Conservation (phyloP, 2,113 vertebrate genomes). For the Eclectus roratus region DNA sequence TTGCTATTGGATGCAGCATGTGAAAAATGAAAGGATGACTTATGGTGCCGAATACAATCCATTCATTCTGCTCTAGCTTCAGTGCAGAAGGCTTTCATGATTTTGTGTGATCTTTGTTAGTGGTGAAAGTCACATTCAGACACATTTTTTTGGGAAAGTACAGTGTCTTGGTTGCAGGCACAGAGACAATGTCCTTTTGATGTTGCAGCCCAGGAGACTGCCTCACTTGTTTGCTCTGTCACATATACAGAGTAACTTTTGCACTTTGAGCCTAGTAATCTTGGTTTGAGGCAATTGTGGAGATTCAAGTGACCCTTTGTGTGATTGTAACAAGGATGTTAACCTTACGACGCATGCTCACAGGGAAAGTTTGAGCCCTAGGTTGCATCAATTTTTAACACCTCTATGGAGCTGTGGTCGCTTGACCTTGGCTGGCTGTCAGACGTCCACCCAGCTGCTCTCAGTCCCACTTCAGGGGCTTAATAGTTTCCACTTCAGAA, state of each 20-base stretch:
- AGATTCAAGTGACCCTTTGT: not conserved
- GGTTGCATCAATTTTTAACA: not conserved
- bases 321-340: not conserved
- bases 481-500: not conserved
- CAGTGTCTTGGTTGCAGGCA: not conserved
- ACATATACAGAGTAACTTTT: not conserved
- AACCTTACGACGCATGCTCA: not conserved
- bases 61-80: not conserved
- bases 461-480: not conserved
- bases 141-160: not conserved
- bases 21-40: not conserved
- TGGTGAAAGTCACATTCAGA: not conserved
- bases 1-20: not conserved
- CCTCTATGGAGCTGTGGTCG: not conserved
- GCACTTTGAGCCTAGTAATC: not conserved
- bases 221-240: not conserved
- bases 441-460: not conserved
- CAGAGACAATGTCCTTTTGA: not conserved
- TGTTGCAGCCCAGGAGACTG: not conserved
- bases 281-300: not conserved
- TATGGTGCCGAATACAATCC: not conserved
- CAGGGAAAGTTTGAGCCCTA: not conserved
- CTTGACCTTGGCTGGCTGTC: not conserved
- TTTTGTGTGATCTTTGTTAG: not conserved
- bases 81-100: not conserved